Evolutionary conservation across 2,113 vertebrate species (phyloP).

Genomic region (Perccottus glenii): DNA sequence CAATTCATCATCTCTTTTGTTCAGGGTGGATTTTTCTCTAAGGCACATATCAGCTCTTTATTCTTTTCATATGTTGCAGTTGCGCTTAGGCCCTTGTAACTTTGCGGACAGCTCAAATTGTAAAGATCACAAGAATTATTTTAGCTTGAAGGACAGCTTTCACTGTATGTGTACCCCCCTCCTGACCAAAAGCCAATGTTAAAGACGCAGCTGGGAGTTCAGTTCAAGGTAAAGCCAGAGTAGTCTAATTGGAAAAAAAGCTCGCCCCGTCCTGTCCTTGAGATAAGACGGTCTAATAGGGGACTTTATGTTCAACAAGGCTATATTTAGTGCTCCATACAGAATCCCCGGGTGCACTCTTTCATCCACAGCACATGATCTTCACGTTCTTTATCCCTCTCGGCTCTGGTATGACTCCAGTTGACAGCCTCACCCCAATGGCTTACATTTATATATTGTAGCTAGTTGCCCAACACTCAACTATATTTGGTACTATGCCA

Average conservation of each 20-base stretch:
- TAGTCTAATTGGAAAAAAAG: conserved; percentile 69
- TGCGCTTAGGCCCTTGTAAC: too few relatives aligned
- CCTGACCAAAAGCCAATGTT: conserved; percentile 50
- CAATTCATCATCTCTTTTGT: conserved; percentile 17
- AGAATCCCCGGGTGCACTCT: conserved; percentile 56
- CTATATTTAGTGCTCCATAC: conserved; percentile 68
- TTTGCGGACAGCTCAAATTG: neutral
- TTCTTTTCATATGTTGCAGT: neutral
- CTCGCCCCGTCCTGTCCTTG: conserved; percentile 75
- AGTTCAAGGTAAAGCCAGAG: conserved; percentile 74
- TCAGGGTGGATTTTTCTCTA: neutral
- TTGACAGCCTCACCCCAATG: neutral
- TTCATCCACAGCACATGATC: conserved; percentile 18
- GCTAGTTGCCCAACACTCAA: neutral
- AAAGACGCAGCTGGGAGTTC: conserved; percentile 71
- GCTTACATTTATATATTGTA: neutral
- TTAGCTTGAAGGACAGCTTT: conserved; percentile 25
- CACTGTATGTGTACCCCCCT: conserved; percentile 56
- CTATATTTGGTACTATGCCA: neutral
- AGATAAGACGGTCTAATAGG: conserved; percentile 74
- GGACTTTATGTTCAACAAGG: conserved; percentile 61
- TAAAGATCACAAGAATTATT: neutral
- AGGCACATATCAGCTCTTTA: neutral
- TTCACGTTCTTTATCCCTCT: conserved; percentile 18
- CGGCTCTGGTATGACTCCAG: neutral